Conservation (phyloP, 53 echinoderm and acorn worm genomes). For the Glandiceps talaboti region DNA sequence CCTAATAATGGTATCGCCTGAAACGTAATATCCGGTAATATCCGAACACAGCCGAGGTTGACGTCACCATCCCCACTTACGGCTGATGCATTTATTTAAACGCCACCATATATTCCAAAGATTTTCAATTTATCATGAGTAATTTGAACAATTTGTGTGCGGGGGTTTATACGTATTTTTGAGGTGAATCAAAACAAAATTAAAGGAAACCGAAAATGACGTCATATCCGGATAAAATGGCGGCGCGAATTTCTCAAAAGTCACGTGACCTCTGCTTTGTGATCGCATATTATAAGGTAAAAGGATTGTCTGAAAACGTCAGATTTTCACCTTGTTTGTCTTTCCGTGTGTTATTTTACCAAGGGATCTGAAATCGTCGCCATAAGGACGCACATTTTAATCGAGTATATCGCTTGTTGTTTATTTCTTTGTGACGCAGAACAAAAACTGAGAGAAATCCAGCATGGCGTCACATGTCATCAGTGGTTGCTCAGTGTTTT, state of each 20-base stretch:
- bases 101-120: too few relatives aligned
- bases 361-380: neutral
- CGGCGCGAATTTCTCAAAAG: constrained; percentile 67
- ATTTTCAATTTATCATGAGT: too few relatives aligned
- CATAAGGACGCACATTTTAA: neutral
- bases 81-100: too few relatives aligned
- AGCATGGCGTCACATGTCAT: constrained; percentile 23
- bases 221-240: constrained; percentile 69
- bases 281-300: constrained; percentile 47
- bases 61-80: too few relatives aligned
- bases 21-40: too few relatives aligned
- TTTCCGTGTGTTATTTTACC: neutral
- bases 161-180: too few relatives aligned
- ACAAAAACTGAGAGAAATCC: constrained; percentile 13
- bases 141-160: too few relatives aligned
- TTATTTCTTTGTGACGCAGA: neutral
- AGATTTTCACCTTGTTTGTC: neutral
- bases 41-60: too few relatives aligned
- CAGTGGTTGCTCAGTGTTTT: neutral
- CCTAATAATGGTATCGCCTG: too few relatives aligned
- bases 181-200: too few relatives aligned
- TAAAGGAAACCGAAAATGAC: too few relatives aligned
- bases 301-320: constrained; percentile 7
- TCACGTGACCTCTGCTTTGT: constrained; percentile 96
- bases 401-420: neutral